Evolutionary conservation across 2,888 invertebrate genomes (phyloP), one percentile per base, ranked within the genome.

Genomic region (Netelia inedita): DNA sequence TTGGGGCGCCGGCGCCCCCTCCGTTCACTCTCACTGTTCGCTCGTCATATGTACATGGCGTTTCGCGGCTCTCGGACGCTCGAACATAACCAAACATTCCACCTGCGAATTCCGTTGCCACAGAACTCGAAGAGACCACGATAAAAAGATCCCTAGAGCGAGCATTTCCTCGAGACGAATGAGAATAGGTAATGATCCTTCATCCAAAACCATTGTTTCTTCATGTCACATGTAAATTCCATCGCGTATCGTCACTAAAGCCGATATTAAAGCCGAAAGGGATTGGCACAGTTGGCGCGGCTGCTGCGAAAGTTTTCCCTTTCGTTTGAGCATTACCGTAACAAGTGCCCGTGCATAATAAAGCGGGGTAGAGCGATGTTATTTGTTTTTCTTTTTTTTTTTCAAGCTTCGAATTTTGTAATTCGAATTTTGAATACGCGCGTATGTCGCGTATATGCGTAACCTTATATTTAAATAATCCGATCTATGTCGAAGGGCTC

Each of bases 291-390:
- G 80, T 86, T 86, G 63, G 72, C 72, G 59, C 71, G 68, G 74
- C 74, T 69, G 59, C 55, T 28, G 85, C 85, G 80, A 85, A 83
- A 87, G 89, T 89, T 91, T 91, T 91, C 91, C 91, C 91, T 91
- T 91, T 91, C 91, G 89, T 90, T 91, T 76, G 73, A 57, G 74
- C 91, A 91, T 79, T 87, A 82, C 86, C 89, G 91, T 90, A 88
- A 74, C 88, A 79, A 78, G 61, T 53, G 59, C 61, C 50, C 63
- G 71, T 21, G 59, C 63, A 59, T 80, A 75, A 65, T 35, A 14
- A 10, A 10, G 46, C 46, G 0, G 14, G 46, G 46, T 11, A 14
- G 46, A 46, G 14, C 46, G 46, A 46, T 46, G 46, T 2, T 28
- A 46, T 28, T 43, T 14, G 10, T 50, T n/a, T 57, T 72, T 14